Evolutionary conservation across 37 sponge, comb jelly and placozoan genomes (phyloP).

Genomic region (Crambe crambe): DNA sequence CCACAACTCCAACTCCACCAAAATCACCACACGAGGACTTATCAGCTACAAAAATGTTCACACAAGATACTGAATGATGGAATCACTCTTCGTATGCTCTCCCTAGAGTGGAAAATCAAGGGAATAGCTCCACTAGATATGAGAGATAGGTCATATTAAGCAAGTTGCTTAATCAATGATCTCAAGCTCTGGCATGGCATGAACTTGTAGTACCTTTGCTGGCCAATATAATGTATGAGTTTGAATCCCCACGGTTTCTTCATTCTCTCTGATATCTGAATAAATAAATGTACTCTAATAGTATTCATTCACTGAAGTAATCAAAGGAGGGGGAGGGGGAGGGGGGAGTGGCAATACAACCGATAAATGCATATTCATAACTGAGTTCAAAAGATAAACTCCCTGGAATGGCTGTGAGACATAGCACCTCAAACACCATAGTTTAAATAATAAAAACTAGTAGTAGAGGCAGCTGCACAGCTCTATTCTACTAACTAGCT

Average conservation of each 20-base stretch:
- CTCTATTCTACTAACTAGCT: no score
- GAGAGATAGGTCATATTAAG: no score
- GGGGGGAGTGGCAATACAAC: no score
- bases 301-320: background rate
- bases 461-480: no score
- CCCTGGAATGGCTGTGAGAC: no score
- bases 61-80: background rate
- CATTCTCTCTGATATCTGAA: conserved; percentile 33
- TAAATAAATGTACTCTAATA: background rate
- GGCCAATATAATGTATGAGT: conserved; percentile 72
- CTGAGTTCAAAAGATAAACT: no score
- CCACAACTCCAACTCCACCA: conserved; percentile 69
- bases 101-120: no score
- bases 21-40: conserved; percentile 8
- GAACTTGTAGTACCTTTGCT: conserved; percentile 37
- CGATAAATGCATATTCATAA: no score
- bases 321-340: no score
- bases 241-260: conserved; percentile 68
- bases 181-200: background rate
- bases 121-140: no score
- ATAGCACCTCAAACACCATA: no score
- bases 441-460: no score
- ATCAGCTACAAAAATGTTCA: conserved; percentile 6
- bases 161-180: background rate
- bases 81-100: background rate